Base-by-base conservation (phyloP, 2,888 invertebrate genomes). In the Trachelus tabidus region DNA sequence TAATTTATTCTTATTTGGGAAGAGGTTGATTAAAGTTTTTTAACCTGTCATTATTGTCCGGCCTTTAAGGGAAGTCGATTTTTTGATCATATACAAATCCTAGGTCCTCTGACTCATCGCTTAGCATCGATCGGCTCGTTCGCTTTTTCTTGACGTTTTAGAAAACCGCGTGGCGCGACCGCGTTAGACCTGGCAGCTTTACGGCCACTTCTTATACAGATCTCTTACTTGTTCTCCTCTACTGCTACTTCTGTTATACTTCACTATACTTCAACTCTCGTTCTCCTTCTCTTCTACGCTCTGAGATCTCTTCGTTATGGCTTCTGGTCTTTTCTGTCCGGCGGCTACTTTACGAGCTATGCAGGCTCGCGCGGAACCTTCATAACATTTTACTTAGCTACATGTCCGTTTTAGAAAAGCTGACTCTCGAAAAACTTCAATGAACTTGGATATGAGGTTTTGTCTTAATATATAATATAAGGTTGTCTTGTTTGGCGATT, bases 181-280 rank as follows among this genome's bases (percentile, higher is more conserved):
- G 74, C 74, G 74, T 34, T 37, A 30, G 37, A 30, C 34, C 30
- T 74, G 74, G 74, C 35, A 74, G 74, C 34, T 74, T 74, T 74
- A 74, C 74, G 74, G 74, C 35, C 74, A 34, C 35, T 74, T 74
- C 12, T 74, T 74, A 37, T 35, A 33, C 74, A 35, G 33, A 30
- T 34, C 74, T 34, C 33, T 34, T 71, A 34, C 33, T 71, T 71
- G 31, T 9, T 56, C 56, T 56, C 56, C 56, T 56, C 23, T 56
- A 56, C 56, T 23, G 23, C 56, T 56, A 56, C 23, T 23, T 56
- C 56, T 23, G 23, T 56, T 56, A 23, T 56, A 23, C 56, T 56
- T 56, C 23, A 56, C 56, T 23, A 56, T 23, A 23, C 56, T 23
- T 56, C 56, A 9, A 23, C 23, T 56, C 56, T 56, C 23, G 56